These are phyloP conservation scores for Sarotherodon lohbergeri DNA, from an alignment of 2,113 vertebrate species.

Conservation along the genomic window DNA sequence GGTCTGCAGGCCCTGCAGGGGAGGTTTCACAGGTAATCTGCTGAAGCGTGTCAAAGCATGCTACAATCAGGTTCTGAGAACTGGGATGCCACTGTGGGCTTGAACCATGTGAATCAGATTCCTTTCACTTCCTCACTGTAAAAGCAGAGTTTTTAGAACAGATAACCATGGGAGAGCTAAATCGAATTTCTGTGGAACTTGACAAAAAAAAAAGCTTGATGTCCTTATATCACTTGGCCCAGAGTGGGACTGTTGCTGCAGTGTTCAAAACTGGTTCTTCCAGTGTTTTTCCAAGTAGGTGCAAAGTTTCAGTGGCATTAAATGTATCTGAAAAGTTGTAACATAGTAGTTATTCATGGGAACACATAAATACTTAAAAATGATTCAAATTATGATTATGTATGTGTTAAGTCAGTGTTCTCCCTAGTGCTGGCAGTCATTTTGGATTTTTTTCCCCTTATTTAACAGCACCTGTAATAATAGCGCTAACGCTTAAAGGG, in stretches of 20 bases:
- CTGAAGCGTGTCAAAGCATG: slow-evolving; percentile 37
- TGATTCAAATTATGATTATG: not conserved
- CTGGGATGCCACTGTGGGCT: not conserved
- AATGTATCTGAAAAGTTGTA: not conserved
- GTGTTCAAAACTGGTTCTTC: slow-evolving; percentile 26
- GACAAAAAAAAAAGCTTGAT: not conserved
- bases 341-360: not conserved
- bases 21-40: slow-evolving; percentile 24
- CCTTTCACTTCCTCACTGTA: not conserved
- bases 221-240: not conserved
- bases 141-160: not conserved
- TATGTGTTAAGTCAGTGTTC: not conserved
- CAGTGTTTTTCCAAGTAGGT: not conserved
- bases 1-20: slow-evolving; percentile 18
- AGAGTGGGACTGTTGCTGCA: not conserved
- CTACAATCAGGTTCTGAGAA: slow-evolving; percentile 2
- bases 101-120: slow-evolving; percentile 10
- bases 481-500: not conserved
- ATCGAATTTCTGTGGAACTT: not conserved
- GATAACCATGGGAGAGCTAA: not conserved
- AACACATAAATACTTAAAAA: not conserved
- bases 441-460: not conserved
- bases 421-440: not conserved
- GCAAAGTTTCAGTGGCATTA: not conserved
- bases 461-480: not conserved